Conservation (phyloP, 2,797 vertebrate species). For the Ctenochaetus hawaiiensis region DNA sequence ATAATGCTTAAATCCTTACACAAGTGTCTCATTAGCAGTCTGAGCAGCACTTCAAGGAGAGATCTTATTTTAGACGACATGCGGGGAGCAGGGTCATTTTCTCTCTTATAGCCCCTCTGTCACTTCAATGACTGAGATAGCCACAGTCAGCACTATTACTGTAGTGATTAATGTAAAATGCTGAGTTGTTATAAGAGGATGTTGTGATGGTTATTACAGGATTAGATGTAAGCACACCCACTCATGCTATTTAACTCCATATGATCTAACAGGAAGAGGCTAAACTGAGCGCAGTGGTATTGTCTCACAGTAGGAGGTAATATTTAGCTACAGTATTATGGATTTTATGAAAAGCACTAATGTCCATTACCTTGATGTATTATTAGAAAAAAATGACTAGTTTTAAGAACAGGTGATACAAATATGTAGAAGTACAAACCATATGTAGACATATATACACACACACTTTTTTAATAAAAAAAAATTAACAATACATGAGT, state of each 20-base stretch:
- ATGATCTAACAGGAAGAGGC: conserved; percentile 28
- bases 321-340: conserved; percentile 3
- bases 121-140: conserved; percentile 51
- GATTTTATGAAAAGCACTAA: conserved; percentile 5
- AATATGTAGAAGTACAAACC: too few relatives aligned
- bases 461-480: too few relatives aligned
- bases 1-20: conserved; percentile 36
- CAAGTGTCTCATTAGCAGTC: conserved; percentile 79
- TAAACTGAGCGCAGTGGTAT: conserved; percentile 1
- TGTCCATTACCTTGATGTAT: background rate
- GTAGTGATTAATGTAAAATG: conserved; percentile 80
- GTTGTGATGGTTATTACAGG: conserved; percentile 66
- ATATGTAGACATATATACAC: too few relatives aligned
- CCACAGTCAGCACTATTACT: conserved; percentile 80
- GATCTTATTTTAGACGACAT: conserved; percentile 75
- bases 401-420: background rate
- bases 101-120: conserved; percentile 51
- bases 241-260: conserved; percentile 33
- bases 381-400: background rate
- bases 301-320: conserved; percentile 1
- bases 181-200: conserved; percentile 46
- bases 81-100: conserved; percentile 61
- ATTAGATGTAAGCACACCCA: conserved; percentile 63
- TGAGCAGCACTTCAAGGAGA: conserved; percentile 80
- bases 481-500: too few relatives aligned